Percentiles rank a stretch among this genome's conserved stretches.
Evolutionary conservation across 2,797 vertebrate genomes (phyloP).

Genomic region (Rousettus madagascariensis): DNA sequence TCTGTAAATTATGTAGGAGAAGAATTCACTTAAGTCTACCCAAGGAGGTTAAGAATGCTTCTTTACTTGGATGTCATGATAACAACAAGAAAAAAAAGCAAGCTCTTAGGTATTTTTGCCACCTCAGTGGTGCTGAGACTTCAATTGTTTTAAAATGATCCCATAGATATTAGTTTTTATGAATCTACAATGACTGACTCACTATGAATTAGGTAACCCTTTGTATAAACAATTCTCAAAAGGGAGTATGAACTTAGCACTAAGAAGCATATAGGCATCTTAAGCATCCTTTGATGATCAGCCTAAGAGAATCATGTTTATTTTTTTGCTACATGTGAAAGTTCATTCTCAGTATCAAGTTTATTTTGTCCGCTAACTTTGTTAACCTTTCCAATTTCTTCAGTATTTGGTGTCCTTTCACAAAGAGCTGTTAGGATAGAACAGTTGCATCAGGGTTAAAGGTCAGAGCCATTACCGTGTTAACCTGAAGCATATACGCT

Average conservation of each 20-base stretch:
- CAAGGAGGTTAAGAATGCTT: not conserved
- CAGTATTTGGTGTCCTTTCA: slow-evolving; percentile 85
- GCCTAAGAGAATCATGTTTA: slow-evolving; percentile 83
- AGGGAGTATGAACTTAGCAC: slow-evolving; percentile 82
- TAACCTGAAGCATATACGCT: slow-evolving; percentile 83
- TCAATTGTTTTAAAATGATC: slow-evolving; percentile 43
- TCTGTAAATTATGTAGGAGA: slow-evolving; percentile 31
- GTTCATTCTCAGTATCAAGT: slow-evolving; percentile 90
- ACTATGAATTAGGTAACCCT: slow-evolving; percentile 77
- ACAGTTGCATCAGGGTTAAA: slow-evolving; percentile 85
- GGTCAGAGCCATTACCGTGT: slow-evolving; percentile 85
- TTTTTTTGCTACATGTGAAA: slow-evolving; percentile 88
- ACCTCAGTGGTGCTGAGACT: not conserved
- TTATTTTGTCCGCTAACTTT: slow-evolving; percentile 90
- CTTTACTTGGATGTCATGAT: not conserved
- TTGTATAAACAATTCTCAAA: slow-evolving; percentile 82
- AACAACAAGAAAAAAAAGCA: slow-evolving; percentile 17
- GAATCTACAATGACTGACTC: slow-evolving; percentile 43
- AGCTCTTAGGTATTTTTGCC: slow-evolving; percentile 31
- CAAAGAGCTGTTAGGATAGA: slow-evolving; percentile 82
- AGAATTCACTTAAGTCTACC: not conserved
- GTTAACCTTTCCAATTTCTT: slow-evolving; percentile 88
- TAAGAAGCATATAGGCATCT: slow-evolving; percentile 84
- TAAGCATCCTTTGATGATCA: slow-evolving; percentile 84
- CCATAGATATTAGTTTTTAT: slow-evolving; percentile 7